Evolutionary conservation across 2,888 invertebrate genomes (phyloP), one percentile per base, ranked within the genome.

Genomic region (Leptopilina syphax): DNA sequence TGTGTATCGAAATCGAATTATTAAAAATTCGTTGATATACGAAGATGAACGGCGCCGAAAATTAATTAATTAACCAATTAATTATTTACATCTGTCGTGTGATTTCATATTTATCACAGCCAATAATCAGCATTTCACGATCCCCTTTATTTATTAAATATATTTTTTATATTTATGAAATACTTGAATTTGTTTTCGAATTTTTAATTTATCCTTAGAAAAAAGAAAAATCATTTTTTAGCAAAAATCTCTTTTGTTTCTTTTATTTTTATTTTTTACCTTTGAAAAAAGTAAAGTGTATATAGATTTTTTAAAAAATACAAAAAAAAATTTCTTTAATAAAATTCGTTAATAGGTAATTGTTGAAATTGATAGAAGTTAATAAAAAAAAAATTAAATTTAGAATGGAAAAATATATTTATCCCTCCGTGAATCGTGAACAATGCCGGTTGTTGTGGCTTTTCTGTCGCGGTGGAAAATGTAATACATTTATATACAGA

Each of bases 401-500:
- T 70, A 7, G 54, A 54, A 24, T 70, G 3, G 12, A 12, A 70
- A 70, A 34, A 34, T 34, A 34, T 34, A 34, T 34, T 34, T 27
- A 24, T 80, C 82, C 81, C 83, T 77, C 85, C 77, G 77, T 77
- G 81, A 83, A 82, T 80, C 82, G 81, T 80, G 81, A 81, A 80
- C 81, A 81, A 79, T 80, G 70, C 47, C 9, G 77, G 63, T 63
- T 76, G 41, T 47, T 76, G 76, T 63, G 54, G 57, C 44, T 63
- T 18, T 60, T 63, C 63, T 76, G 57, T 7, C 73, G 12, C 60
- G 76, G 76, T 76, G 76, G 76, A 41, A 76, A 76, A 76, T 50
- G 70, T 68, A 76, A 73, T 84, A 84, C 82, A 84, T 73, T 81
- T 84, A 84, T 84, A 79, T 84, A 84, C 82, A 84, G 65, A 79